These are phyloP conservation scores for Melipona beecheii DNA, from an alignment of 2,888 invertebrate species.

Conservation along the genomic window DNA sequence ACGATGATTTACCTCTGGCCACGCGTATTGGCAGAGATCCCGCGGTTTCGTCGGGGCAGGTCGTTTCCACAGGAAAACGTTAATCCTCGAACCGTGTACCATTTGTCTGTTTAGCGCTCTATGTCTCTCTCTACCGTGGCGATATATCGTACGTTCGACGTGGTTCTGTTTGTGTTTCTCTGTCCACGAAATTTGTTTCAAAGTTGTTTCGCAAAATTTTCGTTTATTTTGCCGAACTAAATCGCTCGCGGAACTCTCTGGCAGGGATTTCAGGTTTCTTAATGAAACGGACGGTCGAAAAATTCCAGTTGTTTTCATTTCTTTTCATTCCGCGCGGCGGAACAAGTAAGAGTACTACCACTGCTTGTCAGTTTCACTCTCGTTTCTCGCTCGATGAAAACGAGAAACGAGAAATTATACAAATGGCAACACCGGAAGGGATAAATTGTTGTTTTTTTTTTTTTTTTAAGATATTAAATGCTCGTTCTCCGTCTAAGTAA, in stretches of 20 bases:
- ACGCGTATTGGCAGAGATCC: slow-evolving; percentile 55
- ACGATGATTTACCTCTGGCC: slow-evolving; percentile 62
- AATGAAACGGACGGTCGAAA: too few species aligned
- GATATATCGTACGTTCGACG: background rate
- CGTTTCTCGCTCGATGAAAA: background rate
- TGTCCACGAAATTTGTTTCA: background rate
- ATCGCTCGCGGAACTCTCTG: background rate
- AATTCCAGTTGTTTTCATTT: too few species aligned
- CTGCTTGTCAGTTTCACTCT: background rate
- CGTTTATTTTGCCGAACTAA: background rate
- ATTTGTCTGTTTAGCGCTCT: background rate
- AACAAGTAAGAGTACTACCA: background rate
- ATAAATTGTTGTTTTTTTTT: slow-evolving; percentile 8
- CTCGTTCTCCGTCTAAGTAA: background rate
- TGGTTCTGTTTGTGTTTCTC: background rate
- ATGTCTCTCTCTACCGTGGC: background rate
- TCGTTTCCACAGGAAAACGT: slow-evolving; percentile 22
- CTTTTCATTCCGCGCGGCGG: too few species aligned
- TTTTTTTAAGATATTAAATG: slow-evolving; percentile 8
- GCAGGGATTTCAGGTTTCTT: background rate
- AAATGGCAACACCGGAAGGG: slow-evolving; percentile 27
- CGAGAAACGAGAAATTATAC: background rate
- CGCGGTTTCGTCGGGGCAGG: slow-evolving; percentile 34
- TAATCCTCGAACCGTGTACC: background rate
- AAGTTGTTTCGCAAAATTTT: background rate